Conservation (phyloP, 2,888 invertebrate species). For the Creontiades dilutus region DNA sequence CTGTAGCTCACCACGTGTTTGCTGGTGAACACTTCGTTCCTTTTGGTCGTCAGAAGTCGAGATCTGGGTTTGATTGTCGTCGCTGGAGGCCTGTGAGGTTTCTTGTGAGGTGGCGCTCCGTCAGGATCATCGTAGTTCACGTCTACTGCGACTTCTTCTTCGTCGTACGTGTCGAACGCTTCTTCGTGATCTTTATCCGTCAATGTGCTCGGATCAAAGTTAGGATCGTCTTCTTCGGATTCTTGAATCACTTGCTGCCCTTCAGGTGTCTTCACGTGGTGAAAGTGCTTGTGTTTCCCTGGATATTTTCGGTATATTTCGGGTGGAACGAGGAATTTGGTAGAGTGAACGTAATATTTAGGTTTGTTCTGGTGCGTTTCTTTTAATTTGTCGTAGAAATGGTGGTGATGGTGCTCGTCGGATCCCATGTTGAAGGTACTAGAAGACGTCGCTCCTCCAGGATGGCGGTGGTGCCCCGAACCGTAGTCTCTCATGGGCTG, state of each 20-base stretch:
- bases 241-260: conserved; percentile 69
- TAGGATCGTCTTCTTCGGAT: conserved; percentile 70
- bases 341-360: conserved; percentile 63
- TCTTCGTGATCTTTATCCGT: conserved; percentile 74
- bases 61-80: not conserved
- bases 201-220: conserved; percentile 72
- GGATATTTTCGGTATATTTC: conserved; percentile 62
- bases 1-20: conserved; percentile 39
- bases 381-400: conserved; percentile 72
- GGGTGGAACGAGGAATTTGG: conserved; percentile 70
- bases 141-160: conserved; percentile 67
- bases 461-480: conserved; percentile 47
- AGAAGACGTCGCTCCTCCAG: conserved; percentile 58
- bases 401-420: conserved; percentile 73
- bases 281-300: conserved; percentile 73
- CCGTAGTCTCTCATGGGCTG: conserved; percentile 48
- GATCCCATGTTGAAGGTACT: conserved; percentile 66
- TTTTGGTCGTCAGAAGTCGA: not conserved
- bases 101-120: not conserved
- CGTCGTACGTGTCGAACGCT: conserved; percentile 73
- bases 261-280: conserved; percentile 72
- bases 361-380: conserved; percentile 72
- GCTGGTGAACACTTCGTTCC: not conserved
- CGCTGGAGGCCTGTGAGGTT: not conserved
- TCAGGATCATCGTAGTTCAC: conserved; percentile 49